These are phyloP conservation scores for Equus przewalskii DNA, from an alignment of 2,113 vertebrate genomes.

Conservation along the genomic window DNA sequence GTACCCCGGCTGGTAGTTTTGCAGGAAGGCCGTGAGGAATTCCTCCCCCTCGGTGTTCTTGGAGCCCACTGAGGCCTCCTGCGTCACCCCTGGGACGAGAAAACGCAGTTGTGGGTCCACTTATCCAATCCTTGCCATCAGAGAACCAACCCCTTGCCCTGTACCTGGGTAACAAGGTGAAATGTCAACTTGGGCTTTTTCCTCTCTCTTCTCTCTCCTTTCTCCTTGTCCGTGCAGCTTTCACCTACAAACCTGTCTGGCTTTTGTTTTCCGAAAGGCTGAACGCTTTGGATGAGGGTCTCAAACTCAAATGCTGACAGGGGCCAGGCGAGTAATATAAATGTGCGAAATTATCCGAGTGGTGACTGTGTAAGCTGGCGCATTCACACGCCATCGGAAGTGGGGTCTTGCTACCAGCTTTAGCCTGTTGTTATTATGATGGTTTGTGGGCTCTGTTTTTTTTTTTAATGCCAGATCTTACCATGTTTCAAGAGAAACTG, in stretches of 20 bases:
- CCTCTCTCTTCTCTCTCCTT: background rate
- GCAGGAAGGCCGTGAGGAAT: slow-evolving; percentile 89
- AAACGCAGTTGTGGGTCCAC: background rate
- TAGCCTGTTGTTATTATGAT: background rate
- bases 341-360: background rate
- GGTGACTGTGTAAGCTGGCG: no score
- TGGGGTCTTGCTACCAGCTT: background rate
- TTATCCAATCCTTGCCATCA: background rate
- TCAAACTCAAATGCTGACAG: background rate
- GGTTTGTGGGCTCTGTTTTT: background rate
- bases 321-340: background rate
- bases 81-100: slow-evolving; percentile 59
- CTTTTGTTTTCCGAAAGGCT: background rate
- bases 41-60: slow-evolving; percentile 82
- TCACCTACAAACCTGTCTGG: background rate
- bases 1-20: slow-evolving; percentile 83
- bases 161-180: background rate
- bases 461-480: background rate
- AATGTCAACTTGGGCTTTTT: no score
- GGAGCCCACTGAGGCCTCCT: slow-evolving; percentile 75
- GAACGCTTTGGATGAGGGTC: background rate
- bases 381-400: fast-evolving
- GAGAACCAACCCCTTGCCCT: background rate
- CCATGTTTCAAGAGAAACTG: background rate
- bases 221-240: background rate